phyloP scores from a whole-genome alignment of 1,140 invertebrate species.

The Carcinoscorpius rotundicauda region DNA sequence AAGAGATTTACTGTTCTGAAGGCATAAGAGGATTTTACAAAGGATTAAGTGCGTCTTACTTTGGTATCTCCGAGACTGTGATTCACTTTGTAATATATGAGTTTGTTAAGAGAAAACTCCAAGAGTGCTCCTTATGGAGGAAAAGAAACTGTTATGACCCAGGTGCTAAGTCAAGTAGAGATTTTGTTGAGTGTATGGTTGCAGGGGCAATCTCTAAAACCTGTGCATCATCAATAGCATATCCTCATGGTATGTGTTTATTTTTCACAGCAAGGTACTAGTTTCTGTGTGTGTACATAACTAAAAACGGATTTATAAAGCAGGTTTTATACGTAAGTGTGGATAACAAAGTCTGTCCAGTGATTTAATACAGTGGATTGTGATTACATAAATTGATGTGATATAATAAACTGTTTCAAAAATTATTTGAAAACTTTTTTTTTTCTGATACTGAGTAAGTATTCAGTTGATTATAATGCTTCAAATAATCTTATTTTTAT shows the following conservation, averaged over 20 bases:
- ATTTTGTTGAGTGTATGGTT: constrained; percentile 88
- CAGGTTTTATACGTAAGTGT: no score
- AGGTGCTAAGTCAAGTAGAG: constrained; percentile 48
- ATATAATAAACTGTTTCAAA: no score
- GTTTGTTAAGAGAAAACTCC: constrained; percentile 68
- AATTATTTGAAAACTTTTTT: no score
- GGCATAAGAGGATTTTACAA: constrained; percentile 90
- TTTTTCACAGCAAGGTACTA: no score
- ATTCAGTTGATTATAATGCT: no score
- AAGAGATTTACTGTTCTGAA: constrained; percentile 39
- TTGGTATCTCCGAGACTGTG: constrained; percentile 96
- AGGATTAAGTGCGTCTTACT: constrained; percentile 95
- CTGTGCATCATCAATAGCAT: constrained; percentile 82
- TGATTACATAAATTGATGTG: no score
- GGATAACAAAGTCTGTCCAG: no score
- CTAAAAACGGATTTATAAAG: no score
- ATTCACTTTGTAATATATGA: constrained; percentile 99
- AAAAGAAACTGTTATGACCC: constrained; percentile 25
- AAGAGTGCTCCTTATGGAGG: constrained; percentile 21
- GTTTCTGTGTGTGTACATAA: no score
- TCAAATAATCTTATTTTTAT: no score
- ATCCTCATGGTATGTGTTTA: constrained; percentile 72
- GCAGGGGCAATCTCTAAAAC: constrained; percentile 91
- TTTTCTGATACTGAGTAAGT: no score
- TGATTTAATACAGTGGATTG: no score